Base-by-base conservation (phyloP, 2,888 invertebrate species). In the Apotomis capreana region DNA sequence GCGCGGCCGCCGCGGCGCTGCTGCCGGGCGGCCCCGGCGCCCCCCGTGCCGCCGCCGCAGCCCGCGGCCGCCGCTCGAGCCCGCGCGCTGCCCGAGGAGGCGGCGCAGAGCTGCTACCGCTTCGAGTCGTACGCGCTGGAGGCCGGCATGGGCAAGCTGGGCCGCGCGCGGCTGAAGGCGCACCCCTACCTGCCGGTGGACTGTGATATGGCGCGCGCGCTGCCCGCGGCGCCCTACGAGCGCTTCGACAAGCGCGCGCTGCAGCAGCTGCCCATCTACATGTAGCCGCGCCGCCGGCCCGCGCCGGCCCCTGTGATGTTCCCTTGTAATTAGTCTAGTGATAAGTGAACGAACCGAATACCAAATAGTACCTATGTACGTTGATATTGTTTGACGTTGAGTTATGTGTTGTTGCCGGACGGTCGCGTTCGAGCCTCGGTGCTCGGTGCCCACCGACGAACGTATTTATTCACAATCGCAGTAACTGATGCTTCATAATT, bases 251-350 rank as follows among this genome's bases (percentile, higher is more conserved):
- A 90, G 88, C 91, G 92, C 79, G 87, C 91, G 81, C 88, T 92
- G 87, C 92, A 90, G 86, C 92, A 92, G 91, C 90, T 92, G 87
- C 92, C 92, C 70, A 90, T 92, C 87, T 92, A 91, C 91, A 90
- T 92, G 92, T 92, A 91, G 90, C 87, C 84, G 82, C 76, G 79
- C 78, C 80, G 79, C 78, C 80, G 40, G 40, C 40, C 40, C 40
- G 40, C 0, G 40, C 81, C 87, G 85, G 79, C 62, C 59, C 65
- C 70, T 71, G 70, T 71, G 70, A 71, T 71, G 70, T 71, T 71
- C 55, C 70, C 67, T 64, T 71, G 70, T 71, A 67, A 54, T 61
- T 71, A 71, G 70, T 55, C 12, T 71, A 71, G 70, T 71, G 70
- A 71, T 71, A 71, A 71, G 82, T 81, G 84, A 77, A 81, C 79